Evolutionary conservation across 2,113 vertebrate species (phyloP), one percentile per base, ranked within the genome.

Genomic region (Centropus bengalensis): DNA sequence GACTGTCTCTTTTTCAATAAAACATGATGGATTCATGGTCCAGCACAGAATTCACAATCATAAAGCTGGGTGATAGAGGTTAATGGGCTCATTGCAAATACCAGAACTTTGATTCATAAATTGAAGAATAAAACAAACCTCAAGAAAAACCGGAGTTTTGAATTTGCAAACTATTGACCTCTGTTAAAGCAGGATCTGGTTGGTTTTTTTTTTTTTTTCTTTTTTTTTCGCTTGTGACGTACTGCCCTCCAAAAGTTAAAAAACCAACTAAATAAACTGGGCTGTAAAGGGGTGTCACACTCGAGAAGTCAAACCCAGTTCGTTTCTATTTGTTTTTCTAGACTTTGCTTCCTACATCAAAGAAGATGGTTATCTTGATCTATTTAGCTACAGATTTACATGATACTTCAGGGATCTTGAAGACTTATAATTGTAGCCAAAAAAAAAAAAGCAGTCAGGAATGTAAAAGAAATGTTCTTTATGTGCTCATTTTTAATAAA

Each of bases 11-110:
- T 88, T 91, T 93, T 93, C 96, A 93, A 96, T 95, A 95, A 96
- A 97, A 91, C 66, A 38, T 96, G 96, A 97, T 89, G 62, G 90
- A 97, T 97, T 96, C 91, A 96, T 91, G 60, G 91, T 73, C 32
- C 79, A 86, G 76, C 82, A 62, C 51, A 93, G 77, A 94, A 96
- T 82, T 93, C 91, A 52, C 68, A 80, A 92, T 86, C 96, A 93
- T 94, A 96, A 96, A 95, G 82, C 56, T 0, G 4, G 91, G 94
- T 93, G 82, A 90, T 69, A 78, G 87, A 95, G 94, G 95, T 96
- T 96, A 96, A 95, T 69, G 89, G 82, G 87, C 95, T 96, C 85
- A 95, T 93, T 94, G 94, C 89, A 91, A 91, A 94, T 73, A 91
- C 42, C 56, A 71, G 30, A 64, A 47, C 55, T 94, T 96, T 28